Base-by-base conservation (phyloP, 2,113 vertebrate genomes). In the Ploceus nigricollis region DNA sequence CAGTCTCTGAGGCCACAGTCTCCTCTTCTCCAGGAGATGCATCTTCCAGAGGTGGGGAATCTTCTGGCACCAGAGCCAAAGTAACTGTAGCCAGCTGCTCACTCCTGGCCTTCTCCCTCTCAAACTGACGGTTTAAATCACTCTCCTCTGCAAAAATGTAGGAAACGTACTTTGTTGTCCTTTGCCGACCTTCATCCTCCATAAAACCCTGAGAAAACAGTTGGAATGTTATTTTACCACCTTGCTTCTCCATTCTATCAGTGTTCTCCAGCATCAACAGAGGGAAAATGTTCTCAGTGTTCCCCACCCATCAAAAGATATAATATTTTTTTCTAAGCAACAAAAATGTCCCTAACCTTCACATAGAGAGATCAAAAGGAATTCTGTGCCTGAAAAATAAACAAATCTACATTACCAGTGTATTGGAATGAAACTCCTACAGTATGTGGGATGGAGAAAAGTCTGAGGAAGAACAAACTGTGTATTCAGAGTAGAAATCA, bases 131-230 rank as follows among this genome's bases (percentile, higher is more conserved):
- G 89, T 98, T 98, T 33, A 99, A 97, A 86, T 99, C 97, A 6
- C 99, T 99, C 87, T 98, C 98, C 68, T 98, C 98, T 1, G 98
- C 99, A 85, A 97, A 99, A 73, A 97, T 97, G 66, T 99, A 98
- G 13, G 99, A 98, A 91, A 99, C 98, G 72, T 98, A 99, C 82
- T 99, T 99, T n/a, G 99, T 99, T 4, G 98, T 99, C 71, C 99
- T 98, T 96, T 99, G 99, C 9, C 99, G 98, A 42, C 99, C 99
- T 95, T 98, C 98, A 15, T 99, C 99, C 87, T 98, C 99, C 99
- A 99, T 99, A 95, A 99, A 99, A 6, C 99, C 99, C 99, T 99
- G 66, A 16, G 66, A 61, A 81, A 68, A 82, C 1, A 81, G 22
- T 82, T 44, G 57, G 20, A 87, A 72, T 1, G 4, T 87, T 70